phyloP scores from a whole-genome alignment of 2,797 vertebrate species.

The Coregonus sp. region DNA sequence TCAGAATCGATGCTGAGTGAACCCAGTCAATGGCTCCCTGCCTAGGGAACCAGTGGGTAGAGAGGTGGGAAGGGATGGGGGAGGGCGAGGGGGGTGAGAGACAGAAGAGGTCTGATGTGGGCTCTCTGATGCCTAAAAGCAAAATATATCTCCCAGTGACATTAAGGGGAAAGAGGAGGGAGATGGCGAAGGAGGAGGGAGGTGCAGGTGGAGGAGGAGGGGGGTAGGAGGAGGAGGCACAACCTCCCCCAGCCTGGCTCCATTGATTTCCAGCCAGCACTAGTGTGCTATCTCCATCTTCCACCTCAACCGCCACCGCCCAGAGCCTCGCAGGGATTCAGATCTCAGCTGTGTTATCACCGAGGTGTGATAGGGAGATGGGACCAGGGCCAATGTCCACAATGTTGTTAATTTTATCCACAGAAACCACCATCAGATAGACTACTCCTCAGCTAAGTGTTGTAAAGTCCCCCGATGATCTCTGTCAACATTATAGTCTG shows the following conservation, averaged over 20 bases:
- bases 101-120: not conserved
- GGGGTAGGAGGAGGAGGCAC: too few relatives aligned
- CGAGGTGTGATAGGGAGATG: conserved; percentile 15
- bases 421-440: not conserved
- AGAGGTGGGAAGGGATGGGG: not conserved
- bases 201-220: too few relatives aligned
- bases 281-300: conserved; percentile 18
- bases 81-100: not conserved
- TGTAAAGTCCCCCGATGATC: not conserved
- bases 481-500: not conserved
- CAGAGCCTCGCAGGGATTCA: conserved; percentile 36
- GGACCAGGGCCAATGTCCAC: conserved; percentile 18
- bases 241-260: conserved; percentile 7
- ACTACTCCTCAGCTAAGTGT: not conserved
- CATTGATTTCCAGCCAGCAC: conserved; percentile 38
- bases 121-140: conserved; percentile 14
- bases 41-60: conserved; percentile 17
- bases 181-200: not conserved
- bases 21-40: conserved; percentile 44
- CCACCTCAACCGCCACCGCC: conserved; percentile 25
- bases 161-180: not conserved
- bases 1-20: conserved; percentile 30
- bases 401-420: conserved; percentile 23
- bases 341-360: conserved; percentile 31
- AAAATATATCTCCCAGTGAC: conserved; percentile 11